Base-by-base conservation (phyloP, 2,888 invertebrate species). In the Liposcelis brunnea region DNA sequence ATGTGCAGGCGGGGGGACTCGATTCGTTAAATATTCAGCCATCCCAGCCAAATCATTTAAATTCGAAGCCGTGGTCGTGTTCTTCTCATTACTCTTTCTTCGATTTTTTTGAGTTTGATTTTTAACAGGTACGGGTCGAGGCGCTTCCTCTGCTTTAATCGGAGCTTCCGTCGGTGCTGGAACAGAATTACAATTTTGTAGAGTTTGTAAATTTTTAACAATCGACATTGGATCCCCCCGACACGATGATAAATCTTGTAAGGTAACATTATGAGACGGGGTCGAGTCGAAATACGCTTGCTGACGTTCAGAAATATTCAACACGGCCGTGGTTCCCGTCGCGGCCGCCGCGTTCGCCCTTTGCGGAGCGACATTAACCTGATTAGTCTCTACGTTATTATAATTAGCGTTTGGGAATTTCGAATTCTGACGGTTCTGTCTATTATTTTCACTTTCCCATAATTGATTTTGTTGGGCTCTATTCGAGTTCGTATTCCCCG, bases 141-240 rank as follows among this genome's bases (percentile, higher is more conserved):
- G 26, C 4, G 26, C 26, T 32, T 49, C 48, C 46, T 49, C 49
- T 11, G 36, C 31, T 26, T 43, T 43, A 8, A 45, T 43, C n/a
- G 42, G 40, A 55, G 48, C 53, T 53, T 42, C 50, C 51, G 54
- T 42, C 59, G 56, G 43, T 54, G 60, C 11, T 14, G 50, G 50
- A 56, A 61, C 44, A 5, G 49, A 35, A 34, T 40, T 54, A 58
- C 43, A 58, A 58, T 49, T 61, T 43, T 74, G 75, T 50, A 75
- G 57, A 46, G 67, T 72, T 61, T 74, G 75, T 53, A 79, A 65
- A 60, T 77, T 79, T 60, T 80, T 80, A 26, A 80, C 79, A 57
- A 80, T 76, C 57, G 74, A 78, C 77, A 80, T 80, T 2, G 80
- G 78, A 58, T 80, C 80, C 21, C 78, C 80, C 37, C 79, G 66